Percentiles rank a stretch among this genome's conserved stretches.
Evolutionary conservation across 2,797 vertebrate species (phyloP).

Genomic region (Cyclopterus lumpus): DNA sequence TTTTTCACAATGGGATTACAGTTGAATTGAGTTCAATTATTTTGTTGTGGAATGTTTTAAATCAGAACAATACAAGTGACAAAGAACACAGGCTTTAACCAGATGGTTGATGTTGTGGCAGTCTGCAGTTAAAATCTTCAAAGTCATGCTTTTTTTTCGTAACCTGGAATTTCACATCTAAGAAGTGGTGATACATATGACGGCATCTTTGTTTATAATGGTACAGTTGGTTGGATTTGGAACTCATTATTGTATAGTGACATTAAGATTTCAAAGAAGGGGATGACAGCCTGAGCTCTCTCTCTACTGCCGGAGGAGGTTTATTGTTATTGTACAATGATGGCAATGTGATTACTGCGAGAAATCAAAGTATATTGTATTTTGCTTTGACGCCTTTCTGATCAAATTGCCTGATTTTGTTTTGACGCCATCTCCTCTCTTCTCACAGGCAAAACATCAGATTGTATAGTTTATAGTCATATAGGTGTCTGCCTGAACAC

Average conservation of each 20-base stretch:
- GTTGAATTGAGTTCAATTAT: background rate
- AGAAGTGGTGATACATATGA: constrained; percentile 11
- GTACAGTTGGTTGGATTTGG: background rate
- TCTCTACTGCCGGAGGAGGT: constrained; percentile 3
- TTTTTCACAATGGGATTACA: background rate
- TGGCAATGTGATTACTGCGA: constrained; percentile 1
- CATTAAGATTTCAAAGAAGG: constrained; percentile 14
- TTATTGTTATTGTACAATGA: background rate
- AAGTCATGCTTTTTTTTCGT: constrained; percentile 7
- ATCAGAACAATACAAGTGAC: background rate
- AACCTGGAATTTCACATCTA: background rate
- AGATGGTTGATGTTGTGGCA: background rate
- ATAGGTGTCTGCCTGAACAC: background rate
- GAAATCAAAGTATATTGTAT: constrained; percentile 9
- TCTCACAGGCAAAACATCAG: background rate
- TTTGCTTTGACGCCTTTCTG: background rate
- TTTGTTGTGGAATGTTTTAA: background rate
- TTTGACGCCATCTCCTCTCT: too few relatives aligned
- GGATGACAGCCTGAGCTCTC: constrained; percentile 6
- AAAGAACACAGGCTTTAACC: background rate
- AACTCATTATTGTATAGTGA: constrained; percentile 3
- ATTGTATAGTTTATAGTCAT: background rate
- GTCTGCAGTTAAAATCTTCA: constrained; percentile 1
- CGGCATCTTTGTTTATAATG: background rate
- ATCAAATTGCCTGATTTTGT: background rate